Base-by-base conservation (phyloP, 2,797 vertebrate species). In the Pachyuromys duprasi region DNA sequence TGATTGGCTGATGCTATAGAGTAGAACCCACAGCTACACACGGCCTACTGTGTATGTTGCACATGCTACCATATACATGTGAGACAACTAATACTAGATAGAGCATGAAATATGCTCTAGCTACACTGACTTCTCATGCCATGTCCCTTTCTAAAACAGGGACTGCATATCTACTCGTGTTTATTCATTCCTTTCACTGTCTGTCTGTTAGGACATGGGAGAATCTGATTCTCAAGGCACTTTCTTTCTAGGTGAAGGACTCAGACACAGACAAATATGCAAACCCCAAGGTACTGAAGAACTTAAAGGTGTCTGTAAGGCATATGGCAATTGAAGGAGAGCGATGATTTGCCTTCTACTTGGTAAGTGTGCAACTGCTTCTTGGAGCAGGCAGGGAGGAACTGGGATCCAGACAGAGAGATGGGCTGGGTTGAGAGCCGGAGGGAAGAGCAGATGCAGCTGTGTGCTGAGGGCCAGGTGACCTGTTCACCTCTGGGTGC, bases 381-480 rank as follows among this genome's bases (percentile, higher is more conserved):
- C 70, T 84, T 55, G 70, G 74, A 62, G n/a, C 39, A 72, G 53
- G 13, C 17, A 39, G 28, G 42, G 89, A 36, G 39, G 45, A 83
- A 24, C 31, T 49, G 67, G 15, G 55, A 65, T 67, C 65, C 62
- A 76, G 53, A 70, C 36, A 26, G 9, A 26, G 36, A 18, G 36
- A 67, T 42, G n/a, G 81, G 69, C 33, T 80, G 17, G 55, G 55
- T 17, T 57, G 70, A 42, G 39, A 91, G 39, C 55, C 13, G 60
- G 53, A 92, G 80, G 81, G 22, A 79, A 75, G 8, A 96, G 39
- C 74, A 70, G 81, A 91, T 62, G 31, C 39, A 89, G 78, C 33
- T 49, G n/a, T 78, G 57, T 70, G 42, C n/a, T 63, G 49, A 31
- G 3, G 31, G 31, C 13, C 42, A 89, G 67, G 67, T 55, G 69